phyloP scores from a whole-genome alignment of 2,797 vertebrate species.

The Poeciliopsis paucimaculata region DNA sequence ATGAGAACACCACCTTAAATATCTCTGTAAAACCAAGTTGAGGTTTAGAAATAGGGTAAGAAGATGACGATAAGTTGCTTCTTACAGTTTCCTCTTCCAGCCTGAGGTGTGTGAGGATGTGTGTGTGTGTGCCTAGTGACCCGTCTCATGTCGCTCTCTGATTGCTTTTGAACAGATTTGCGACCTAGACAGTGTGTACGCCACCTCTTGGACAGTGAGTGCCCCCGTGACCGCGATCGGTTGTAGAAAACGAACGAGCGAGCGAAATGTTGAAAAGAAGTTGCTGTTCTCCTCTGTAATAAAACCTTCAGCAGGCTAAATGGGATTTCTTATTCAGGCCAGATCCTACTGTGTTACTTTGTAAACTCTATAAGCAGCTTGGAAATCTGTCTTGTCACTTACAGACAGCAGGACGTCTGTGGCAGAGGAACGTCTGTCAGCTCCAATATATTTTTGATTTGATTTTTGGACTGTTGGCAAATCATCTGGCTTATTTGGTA shows the following conservation, averaged over 20 bases:
- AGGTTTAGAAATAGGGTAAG: background rate
- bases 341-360: background rate
- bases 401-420: background rate
- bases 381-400: background rate
- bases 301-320: background rate
- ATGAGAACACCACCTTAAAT: background rate
- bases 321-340: background rate
- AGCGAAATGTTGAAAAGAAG: background rate
- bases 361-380: background rate
- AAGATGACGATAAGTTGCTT: background rate
- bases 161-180: background rate
- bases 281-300: background rate
- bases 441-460: no score
- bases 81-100: background rate
- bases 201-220: background rate
- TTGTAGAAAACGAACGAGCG: background rate
- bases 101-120: background rate
- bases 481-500: background rate
- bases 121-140: background rate
- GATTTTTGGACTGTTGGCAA: no score
- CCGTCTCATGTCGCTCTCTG: background rate
- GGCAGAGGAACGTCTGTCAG: background rate
- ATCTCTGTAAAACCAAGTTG: background rate
- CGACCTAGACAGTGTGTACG: background rate
- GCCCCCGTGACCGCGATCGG: background rate